Evolutionary conservation across 2,113 vertebrate species (phyloP), one percentile per base, ranked within the genome.

Genomic region (Oryzias melastigma): DNA sequence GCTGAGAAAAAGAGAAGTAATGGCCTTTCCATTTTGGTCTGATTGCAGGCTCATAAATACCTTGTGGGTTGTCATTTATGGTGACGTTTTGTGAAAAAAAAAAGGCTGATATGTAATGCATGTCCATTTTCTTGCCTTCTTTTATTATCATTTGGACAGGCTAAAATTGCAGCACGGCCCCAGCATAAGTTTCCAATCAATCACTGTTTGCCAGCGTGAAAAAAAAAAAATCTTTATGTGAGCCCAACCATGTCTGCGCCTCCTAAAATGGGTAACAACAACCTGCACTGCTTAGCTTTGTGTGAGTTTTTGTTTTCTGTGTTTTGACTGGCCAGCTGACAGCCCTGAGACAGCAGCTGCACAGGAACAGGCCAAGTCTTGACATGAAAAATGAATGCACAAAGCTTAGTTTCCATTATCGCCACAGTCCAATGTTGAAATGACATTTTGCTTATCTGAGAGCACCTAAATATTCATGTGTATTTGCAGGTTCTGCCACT

Each of bases 1-100:
- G 29, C 29, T 35, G 29, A 35, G 29, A 10, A 35, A 35, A 35
- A 10, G 8, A 35, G 7, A 12, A 35, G 8, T 35, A 35, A 10
- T 35, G 7, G 29, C 7, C 29, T 35, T 8, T 35, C 29, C 29
- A 35, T 35, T 10, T 35, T 10, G 8, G 1, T 35, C 29, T 35
- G 29, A 35, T 35, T 7, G 8, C 74, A 80, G 77, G 59, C 71
- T 74, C 60, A 74, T 76, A 40, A 87, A 83, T 73, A 83, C 75
- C 65, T 71, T 63, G 56, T 64, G 65, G 62, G 27, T 62, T 24
- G 62, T 77, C 77, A 84, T 71, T 88, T 68, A 78, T 56, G 62
- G 64, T 57, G 59, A 41, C 52, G 52, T 65, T 69, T 14, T 0
- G 64, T 69, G 65, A 54, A 73, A 66, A 52, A 54, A 73, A 66